A percentile compares a stretch with the other conserved stretches of the same genome.
phyloP scores from a whole-genome alignment of 2,113 vertebrate species.

The Chroicocephalus ridibundus region DNA sequence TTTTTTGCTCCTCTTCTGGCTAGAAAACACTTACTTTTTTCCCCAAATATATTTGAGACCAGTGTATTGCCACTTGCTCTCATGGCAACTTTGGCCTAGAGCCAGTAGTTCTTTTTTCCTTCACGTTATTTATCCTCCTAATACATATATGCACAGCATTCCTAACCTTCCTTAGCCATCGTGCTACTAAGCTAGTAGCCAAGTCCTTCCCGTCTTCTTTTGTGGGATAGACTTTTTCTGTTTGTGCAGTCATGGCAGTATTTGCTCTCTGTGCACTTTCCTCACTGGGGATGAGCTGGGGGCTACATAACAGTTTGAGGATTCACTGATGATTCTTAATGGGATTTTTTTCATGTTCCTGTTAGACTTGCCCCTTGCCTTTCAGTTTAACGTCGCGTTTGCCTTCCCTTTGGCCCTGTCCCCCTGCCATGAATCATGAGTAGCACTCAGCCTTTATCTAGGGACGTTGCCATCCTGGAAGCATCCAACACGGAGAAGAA shows the following conservation, averaged over 20 bases:
- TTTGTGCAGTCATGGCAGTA: neutral
- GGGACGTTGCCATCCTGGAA: neutral
- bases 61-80: neutral
- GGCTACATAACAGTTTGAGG: neutral
- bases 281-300: neutral
- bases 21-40: neutral
- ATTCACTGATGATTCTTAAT: neutral
- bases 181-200: neutral
- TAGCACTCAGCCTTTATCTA: neutral
- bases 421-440: neutral
- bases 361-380: neutral
- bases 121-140: neutral
- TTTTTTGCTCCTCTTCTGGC: neutral
- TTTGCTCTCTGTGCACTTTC: neutral
- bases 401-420: neutral
- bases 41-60: neutral
- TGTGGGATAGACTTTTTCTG: neutral
- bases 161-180: neutral
- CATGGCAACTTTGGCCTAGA: neutral
- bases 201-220: neutral
- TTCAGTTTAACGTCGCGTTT: neutral
- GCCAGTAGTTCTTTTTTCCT: neutral
- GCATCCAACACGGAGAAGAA: neutral
- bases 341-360: neutral
- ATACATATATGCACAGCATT: neutral